Evolutionary conservation across 2,113 vertebrate species (phyloP), one percentile per base, ranked within the genome.

Genomic region (Oostethus manadensis): DNA sequence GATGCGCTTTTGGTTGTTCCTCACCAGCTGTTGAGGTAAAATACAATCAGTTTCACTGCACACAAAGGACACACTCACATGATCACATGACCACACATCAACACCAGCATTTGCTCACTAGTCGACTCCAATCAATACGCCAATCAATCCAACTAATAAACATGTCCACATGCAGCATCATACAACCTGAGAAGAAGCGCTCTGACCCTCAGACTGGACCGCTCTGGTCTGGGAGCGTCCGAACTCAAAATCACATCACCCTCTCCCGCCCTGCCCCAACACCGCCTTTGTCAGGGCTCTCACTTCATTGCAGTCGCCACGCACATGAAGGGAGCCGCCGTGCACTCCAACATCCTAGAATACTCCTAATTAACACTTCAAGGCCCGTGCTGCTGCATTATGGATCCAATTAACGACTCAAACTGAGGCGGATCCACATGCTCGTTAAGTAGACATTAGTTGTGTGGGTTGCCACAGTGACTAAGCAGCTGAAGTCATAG

Each of bases 311-410:
- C 60, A 17, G 47, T 13, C 13, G 2, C 2, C 6, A 3, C 14
- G 11, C 38, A 42, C 68, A 85, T 86, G 68, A 80, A 80, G 78
- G 68, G 68, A 40, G 65, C 67, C n/a, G 75, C 60, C 17, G 46
- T 6, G 57, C 68, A 67, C 78, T 68, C 48, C 70, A 63, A 42
- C 51, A 62, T 62, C 77, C 73, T 77, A 80, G 60, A 82, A 85
- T 79, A 63, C 62, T 62, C 63, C 33, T 86, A 80, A 89, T 89
- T 88, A 86, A 78, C 88, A 88, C 82, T 88, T 87, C 86, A 89
- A 89, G 84, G 85, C 71, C 62, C 8, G 23, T 0, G 21, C 74
- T 80, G 71, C 50, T 82, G 74, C 79, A 85, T 88, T 81, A 86
- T 87, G 81, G 77, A 86, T 85, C 70, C 66, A 26, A 40, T 68